These are phyloP conservation scores for Eublepharis macularius DNA, from an alignment of 2,113 vertebrate species.

Conservation along the genomic window DNA sequence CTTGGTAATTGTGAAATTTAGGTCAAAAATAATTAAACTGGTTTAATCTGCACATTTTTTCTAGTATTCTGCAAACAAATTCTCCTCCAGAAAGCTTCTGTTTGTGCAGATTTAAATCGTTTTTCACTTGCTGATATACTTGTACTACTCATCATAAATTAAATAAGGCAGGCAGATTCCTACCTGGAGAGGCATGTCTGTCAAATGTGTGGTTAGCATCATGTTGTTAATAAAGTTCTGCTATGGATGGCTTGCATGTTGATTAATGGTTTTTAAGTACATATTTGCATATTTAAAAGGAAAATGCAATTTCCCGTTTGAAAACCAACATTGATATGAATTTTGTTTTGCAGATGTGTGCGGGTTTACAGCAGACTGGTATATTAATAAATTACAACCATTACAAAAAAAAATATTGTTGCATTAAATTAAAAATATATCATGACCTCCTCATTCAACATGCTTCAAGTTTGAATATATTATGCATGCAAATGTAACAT, in stretches of 20 bases:
- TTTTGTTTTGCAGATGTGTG: constrained; percentile 46
- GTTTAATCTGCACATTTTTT: neutral
- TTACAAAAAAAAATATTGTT: constrained; percentile 50
- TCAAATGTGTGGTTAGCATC: constrained; percentile 61
- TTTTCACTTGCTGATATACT: constrained; percentile 61
- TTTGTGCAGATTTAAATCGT: constrained; percentile 42
- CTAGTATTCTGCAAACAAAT: constrained; percentile 12
- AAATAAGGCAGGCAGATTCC: constrained; percentile 67
- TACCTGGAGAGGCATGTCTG: constrained; percentile 65
- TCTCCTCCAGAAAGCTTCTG: constrained; percentile 10
- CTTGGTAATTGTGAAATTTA: too few relatives aligned
- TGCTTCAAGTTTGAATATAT: constrained; percentile 41
- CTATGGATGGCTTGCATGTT: constrained; percentile 63
- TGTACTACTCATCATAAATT: constrained; percentile 66
- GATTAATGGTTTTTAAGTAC: constrained; percentile 66
- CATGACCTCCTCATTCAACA: constrained; percentile 45
- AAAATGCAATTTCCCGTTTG: constrained; percentile 55
- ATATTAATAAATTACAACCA: constrained; percentile 62
- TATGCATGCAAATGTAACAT: constrained; percentile 39
- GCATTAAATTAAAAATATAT: constrained; percentile 63
- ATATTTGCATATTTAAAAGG: constrained; percentile 57
- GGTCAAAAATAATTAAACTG: too few relatives aligned
- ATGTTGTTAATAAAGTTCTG: constrained; percentile 57
- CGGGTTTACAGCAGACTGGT: constrained; percentile 41
- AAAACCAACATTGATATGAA: constrained; percentile 32